These are phyloP conservation scores for Neosalanx taihuensis DNA, from an alignment of 2,797 vertebrate genomes.

Conservation along the genomic window DNA sequence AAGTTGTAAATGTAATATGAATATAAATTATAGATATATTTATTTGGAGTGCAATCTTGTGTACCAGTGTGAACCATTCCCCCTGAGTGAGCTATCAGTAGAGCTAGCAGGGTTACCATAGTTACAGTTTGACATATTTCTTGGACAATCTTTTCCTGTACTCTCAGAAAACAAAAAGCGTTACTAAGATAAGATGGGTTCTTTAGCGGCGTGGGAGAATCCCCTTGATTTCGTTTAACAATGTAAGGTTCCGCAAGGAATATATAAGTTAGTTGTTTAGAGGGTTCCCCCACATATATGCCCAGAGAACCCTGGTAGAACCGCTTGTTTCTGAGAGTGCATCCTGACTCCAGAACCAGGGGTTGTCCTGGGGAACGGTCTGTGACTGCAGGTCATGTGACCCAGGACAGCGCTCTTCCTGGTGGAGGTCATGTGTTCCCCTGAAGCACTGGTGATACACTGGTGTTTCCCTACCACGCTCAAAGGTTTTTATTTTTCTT, in stretches of 20 bases:
- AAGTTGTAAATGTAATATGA: constrained; percentile 77
- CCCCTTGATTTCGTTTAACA: neutral
- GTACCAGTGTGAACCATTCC: constrained; percentile 77
- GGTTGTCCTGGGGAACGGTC: constrained; percentile 52
- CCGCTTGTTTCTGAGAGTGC: neutral
- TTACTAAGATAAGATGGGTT: neutral
- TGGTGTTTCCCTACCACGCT: constrained; percentile 63
- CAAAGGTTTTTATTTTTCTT: constrained; percentile 50
- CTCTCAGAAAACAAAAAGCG: neutral
- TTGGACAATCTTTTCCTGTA: constrained; percentile 30
- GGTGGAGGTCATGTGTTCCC: constrained; percentile 57
- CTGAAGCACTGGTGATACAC: constrained; percentile 65
- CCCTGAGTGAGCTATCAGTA: constrained; percentile 69
- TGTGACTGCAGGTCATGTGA: constrained; percentile 61
- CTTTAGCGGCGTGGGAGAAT: neutral
- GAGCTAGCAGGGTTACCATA: constrained; percentile 68
- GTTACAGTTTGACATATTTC: constrained; percentile 32
- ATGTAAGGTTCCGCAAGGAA: neutral
- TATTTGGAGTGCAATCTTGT: constrained; percentile 84
- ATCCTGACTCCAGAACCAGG: constrained; percentile 52
- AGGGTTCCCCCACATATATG: neutral
- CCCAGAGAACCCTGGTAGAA: neutral
- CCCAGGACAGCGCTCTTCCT: constrained; percentile 53
- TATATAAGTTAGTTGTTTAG: neutral
- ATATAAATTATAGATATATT: constrained; percentile 75